A percentile compares a stretch with the other conserved stretches of the same genome.
Conservation (phyloP, 1,140 invertebrate genomes). For the Drosophila busckii region DNA sequence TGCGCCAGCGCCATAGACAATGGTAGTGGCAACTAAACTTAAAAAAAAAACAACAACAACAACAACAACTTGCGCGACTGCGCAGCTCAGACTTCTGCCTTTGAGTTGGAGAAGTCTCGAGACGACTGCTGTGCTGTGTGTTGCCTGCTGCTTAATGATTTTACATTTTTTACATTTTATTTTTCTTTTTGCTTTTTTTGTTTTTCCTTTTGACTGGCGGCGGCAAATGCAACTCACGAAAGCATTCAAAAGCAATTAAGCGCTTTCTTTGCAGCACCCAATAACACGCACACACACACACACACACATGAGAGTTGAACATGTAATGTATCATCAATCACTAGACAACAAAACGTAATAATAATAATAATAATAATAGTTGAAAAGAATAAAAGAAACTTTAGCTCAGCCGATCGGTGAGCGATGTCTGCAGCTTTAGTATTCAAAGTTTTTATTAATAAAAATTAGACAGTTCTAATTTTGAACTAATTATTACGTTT, state of each 20-base stretch:
- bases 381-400: constrained; percentile 12
- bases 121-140: too few relatives aligned
- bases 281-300: constrained; percentile 14
- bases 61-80: too few relatives aligned
- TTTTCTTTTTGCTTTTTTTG: constrained; percentile 27
- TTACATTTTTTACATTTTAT: constrained; percentile 37
- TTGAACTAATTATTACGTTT: too few relatives aligned
- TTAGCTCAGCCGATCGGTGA: constrained; percentile 6
- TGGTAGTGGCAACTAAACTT: too few relatives aligned
- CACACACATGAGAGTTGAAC: constrained; percentile 42
- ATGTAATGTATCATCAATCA: constrained; percentile 66
- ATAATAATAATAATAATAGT: not conserved
- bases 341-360: constrained; percentile 15
- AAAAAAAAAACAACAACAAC: too few relatives aligned
- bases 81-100: too few relatives aligned
- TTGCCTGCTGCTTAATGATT: constrained; percentile 33
- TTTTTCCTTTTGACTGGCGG: constrained; percentile 34
- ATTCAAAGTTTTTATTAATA: too few relatives aligned
- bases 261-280: constrained; percentile 51
- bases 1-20: too few relatives aligned
- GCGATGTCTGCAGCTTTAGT: too few relatives aligned
- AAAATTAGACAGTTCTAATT: too few relatives aligned
- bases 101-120: too few relatives aligned
- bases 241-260: constrained; percentile 71
- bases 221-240: constrained; percentile 59